These are phyloP conservation scores for Zophobas atratus DNA, from an alignment of 1,140 invertebrate genomes.

Conservation along the genomic window DNA sequence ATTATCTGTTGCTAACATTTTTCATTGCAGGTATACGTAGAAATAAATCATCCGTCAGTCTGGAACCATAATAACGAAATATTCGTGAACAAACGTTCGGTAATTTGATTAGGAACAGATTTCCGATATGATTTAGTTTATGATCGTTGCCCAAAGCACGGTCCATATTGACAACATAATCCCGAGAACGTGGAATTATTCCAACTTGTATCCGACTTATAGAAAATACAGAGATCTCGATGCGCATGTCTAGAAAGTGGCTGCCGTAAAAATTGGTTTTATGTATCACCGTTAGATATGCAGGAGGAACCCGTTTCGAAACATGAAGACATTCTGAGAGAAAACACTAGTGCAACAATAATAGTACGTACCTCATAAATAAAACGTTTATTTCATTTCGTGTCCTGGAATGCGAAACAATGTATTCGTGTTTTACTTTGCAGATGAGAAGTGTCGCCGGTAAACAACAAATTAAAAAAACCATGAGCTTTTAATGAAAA, in stretches of 20 bases:
- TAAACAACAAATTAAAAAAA: slow-evolving; percentile 29
- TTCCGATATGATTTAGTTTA: slow-evolving; percentile 5
- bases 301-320: slow-evolving; percentile 42
- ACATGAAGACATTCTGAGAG: slow-evolving; percentile 29
- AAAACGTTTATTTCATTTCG: slow-evolving; percentile 49
- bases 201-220: not conserved
- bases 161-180: slow-evolving; percentile 29
- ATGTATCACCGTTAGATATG: slow-evolving; percentile 46
- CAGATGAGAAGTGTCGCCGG: slow-evolving; percentile 17
- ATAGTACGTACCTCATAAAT: slow-evolving; percentile 47
- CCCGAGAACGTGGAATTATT: slow-evolving; percentile 18
- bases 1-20: not conserved
- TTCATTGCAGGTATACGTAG: not conserved
- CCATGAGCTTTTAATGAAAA: slow-evolving; percentile 19
- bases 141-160: slow-evolving; percentile 10
- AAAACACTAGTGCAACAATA: slow-evolving; percentile 45
- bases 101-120: slow-evolving; percentile 2
- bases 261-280: slow-evolving; percentile 40
- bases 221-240: not conserved
- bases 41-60: not conserved
- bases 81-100: not conserved
- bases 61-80: no score
- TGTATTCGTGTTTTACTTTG: slow-evolving; percentile 19
- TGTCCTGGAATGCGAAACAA: slow-evolving; percentile 45
- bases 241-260: slow-evolving; percentile 8